phyloP scores from a whole-genome alignment of 1,140 invertebrate genomes.

The Hyposmocoma kahamanoa region DNA sequence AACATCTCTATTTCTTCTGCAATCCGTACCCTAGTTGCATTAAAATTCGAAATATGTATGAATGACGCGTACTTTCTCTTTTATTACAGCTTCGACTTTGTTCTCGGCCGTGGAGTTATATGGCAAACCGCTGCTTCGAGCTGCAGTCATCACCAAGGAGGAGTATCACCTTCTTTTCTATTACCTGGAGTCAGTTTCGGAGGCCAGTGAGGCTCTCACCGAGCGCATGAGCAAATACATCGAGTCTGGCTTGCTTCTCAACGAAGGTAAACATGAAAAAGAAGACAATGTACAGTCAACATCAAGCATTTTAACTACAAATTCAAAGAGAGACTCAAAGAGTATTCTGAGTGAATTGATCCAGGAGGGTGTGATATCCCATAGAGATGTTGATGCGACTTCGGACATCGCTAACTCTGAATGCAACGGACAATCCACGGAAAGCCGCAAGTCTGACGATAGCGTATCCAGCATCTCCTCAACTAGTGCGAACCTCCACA shows the following conservation, averaged over 20 bases:
- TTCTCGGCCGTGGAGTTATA: slow-evolving; percentile 66
- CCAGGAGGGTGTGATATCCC: slow-evolving; percentile 60
- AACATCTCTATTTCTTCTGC: too few species aligned
- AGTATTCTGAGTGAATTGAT: slow-evolving; percentile 65
- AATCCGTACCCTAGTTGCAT: too few species aligned
- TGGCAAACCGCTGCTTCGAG: slow-evolving; percentile 61
- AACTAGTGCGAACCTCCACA: slow-evolving; percentile 36
- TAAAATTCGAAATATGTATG: neutral
- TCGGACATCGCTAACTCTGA: slow-evolving; percentile 47
- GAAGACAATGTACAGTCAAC: slow-evolving; percentile 22
- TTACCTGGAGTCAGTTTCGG: slow-evolving; percentile 65
- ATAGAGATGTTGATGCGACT: slow-evolving; percentile 57
- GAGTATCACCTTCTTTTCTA: slow-evolving; percentile 68
- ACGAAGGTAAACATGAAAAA: slow-evolving; percentile 27
- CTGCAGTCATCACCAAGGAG: slow-evolving; percentile 60
- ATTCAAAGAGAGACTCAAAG: slow-evolving; percentile 37
- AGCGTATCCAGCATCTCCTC: slow-evolving; percentile 48
- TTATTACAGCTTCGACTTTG: slow-evolving; percentile 62
- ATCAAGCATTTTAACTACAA: slow-evolving; percentile 23
- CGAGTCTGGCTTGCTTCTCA: slow-evolving; percentile 61
- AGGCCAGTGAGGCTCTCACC: slow-evolving; percentile 63
- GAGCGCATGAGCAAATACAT: slow-evolving; percentile 67
- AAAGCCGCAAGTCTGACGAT: slow-evolving; percentile 46
- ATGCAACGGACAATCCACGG: slow-evolving; percentile 32
- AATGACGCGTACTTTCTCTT: slow-evolving; percentile 24